Conservation (phyloP, 2,888 invertebrate genomes). For the Plebejus melissa region DNA sequence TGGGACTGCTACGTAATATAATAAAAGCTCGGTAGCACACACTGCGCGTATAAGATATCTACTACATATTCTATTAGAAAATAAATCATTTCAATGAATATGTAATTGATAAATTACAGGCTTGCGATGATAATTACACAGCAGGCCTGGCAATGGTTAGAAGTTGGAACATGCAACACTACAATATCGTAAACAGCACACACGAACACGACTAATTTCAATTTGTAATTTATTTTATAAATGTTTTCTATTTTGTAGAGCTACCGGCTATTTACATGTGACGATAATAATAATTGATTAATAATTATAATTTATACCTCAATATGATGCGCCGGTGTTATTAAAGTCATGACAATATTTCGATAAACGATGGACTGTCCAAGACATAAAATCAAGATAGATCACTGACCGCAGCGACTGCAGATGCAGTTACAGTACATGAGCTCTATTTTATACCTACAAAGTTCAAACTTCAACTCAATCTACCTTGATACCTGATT, state of each 20-base stretch:
- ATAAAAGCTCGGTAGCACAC: not conserved
- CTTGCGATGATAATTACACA: conserved; percentile 5
- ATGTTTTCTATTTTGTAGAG: not conserved
- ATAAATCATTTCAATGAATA: conserved; percentile 3
- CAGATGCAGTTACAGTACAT: not conserved
- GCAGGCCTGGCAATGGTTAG: not conserved
- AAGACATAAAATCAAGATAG: not conserved
- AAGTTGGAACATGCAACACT: not conserved
- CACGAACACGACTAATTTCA: conserved; percentile 3
- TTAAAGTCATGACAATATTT: not conserved
- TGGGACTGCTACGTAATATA: too few species aligned
- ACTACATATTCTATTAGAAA: not conserved
- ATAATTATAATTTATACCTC: not conserved
- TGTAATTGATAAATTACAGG: conserved; percentile 5
- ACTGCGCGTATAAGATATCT: not conserved
- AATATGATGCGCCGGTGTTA: not conserved
- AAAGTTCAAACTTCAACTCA: not conserved
- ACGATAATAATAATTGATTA: not conserved
- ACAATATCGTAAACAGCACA: not conserved
- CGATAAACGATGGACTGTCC: not conserved
- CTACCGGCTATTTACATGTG: not conserved
- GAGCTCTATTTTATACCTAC: too few species aligned
- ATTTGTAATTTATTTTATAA: not conserved
- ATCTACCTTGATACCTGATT: not conserved
- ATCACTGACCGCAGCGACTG: not conserved